Evolutionary conservation across 2,797 vertebrate genomes (phyloP), one percentile per base, ranked within the genome.

Genomic region (Novumbra hubbsi): DNA sequence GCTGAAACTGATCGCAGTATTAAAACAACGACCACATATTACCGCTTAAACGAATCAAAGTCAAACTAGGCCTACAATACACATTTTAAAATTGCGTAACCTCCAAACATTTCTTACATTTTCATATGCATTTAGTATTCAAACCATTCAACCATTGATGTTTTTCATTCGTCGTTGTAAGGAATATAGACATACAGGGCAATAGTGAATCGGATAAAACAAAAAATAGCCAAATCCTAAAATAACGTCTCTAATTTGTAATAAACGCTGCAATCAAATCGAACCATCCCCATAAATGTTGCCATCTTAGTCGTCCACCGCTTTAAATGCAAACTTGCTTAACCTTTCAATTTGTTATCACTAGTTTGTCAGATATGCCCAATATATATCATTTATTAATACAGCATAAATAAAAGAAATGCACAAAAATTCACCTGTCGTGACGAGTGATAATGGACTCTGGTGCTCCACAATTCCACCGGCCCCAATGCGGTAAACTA

Each of bases 351-450:
- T 49, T 21, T 45, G 50, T 27, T 8, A 55, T 30, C 19, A 30
- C 16, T 1, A 17, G 41, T 55, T 52, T 70, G 15, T 55, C 27
- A 19, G 28, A 24, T 52, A 52, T 15, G 8, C 49, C 49, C 1
- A 19, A 11, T 6, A 52, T 27, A 32, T 17, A 9, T 50, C 17
- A 30, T 50, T 17, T 17, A 34, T 11, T 55, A 14, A 38, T 38
- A 45, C 9, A 34, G 4, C 3, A 27, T 14, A 28, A 11, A 48
- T 12, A 0, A n/a, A 9, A 19, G 11, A 32, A 19, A 11, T 5
- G 5, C 7, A 0, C 2, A 1, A 34, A 7, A 19, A 52, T 84
- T 80, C 75, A 85, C 84, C 83, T 83, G 81, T 87, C 78, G 83
- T 79, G 85, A 78, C 69, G 76, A 17, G 70, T 32, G 66, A 49